phyloP scores from a whole-genome alignment of 2,113 vertebrate genomes.

The Canis aureus region DNA sequence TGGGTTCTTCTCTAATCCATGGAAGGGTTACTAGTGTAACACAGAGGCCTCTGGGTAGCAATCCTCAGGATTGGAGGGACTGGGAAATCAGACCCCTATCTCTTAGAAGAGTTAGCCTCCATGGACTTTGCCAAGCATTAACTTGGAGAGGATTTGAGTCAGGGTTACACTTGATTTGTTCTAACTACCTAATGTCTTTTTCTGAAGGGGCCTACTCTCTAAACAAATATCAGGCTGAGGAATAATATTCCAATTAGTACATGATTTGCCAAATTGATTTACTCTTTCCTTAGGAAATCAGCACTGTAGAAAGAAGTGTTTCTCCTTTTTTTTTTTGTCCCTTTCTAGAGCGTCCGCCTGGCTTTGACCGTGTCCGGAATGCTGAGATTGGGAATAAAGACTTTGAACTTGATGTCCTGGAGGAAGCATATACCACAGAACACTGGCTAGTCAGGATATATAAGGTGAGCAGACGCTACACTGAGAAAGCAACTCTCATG shows the following conservation, averaged over 20 bases:
- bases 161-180: background rate
- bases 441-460: conserved; percentile 99
- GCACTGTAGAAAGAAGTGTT: background rate
- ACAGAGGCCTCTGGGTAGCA: background rate
- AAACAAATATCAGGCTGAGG: background rate
- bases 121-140: background rate
- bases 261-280: background rate
- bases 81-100: background rate
- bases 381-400: conserved; percentile 99
- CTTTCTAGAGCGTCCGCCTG: conserved; percentile 95
- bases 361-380: conserved; percentile 97
- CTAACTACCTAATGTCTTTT: background rate
- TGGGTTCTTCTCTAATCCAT: background rate
- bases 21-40: background rate
- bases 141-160: conserved; percentile 17
- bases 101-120: background rate
- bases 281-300: conserved; percentile 25
- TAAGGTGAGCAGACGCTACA: conserved; percentile 89
- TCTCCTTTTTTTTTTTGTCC: background rate
- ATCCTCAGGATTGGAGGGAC: background rate
- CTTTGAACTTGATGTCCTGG: conserved; percentile 98
- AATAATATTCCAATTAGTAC: background rate
- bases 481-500: background rate
- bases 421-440: conserved; percentile 99
- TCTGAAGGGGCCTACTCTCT: background rate